phyloP scores from a whole-genome alignment of 2,888 invertebrate species.

The Agrotis segetum region DNA sequence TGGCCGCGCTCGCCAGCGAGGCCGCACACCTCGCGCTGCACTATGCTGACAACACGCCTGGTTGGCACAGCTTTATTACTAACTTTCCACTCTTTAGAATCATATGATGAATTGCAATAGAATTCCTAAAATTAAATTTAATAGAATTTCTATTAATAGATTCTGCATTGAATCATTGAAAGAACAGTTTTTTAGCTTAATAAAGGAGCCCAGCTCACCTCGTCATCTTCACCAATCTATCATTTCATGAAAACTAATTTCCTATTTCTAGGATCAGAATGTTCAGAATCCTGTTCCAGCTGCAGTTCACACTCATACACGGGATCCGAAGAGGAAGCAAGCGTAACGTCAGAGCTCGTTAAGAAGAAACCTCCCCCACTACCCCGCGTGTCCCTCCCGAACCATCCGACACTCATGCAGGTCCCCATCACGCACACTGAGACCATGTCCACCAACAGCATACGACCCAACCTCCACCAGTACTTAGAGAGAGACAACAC shows the following conservation, averaged over 20 bases:
- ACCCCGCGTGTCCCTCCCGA: slow-evolving; percentile 71
- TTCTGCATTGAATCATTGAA: too few species aligned
- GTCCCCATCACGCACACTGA: slow-evolving; percentile 78
- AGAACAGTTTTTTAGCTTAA: too few species aligned
- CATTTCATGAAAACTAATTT: too few species aligned
- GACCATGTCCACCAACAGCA: slow-evolving; percentile 79
- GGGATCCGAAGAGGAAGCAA: slow-evolving; percentile 77
- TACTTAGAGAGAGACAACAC: slow-evolving; percentile 85
- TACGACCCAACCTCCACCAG: slow-evolving; percentile 85
- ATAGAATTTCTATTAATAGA: too few species aligned
- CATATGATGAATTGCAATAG: too few species aligned
- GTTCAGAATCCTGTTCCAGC: slow-evolving; percentile 93
- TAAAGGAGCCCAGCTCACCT: too few species aligned
- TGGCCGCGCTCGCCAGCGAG: slow-evolving; percentile 92
- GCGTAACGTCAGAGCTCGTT: slow-evolving; percentile 68
- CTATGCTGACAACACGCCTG: slow-evolving; percentile 43
- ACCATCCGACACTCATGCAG: slow-evolving; percentile 75
- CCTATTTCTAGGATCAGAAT: slow-evolving; percentile 91
- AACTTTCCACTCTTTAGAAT: background rate
- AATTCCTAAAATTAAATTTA: too few species aligned
- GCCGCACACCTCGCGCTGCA: slow-evolving; percentile 92
- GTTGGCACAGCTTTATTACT: slow-evolving; percentile 41
- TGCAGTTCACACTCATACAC: slow-evolving; percentile 86
- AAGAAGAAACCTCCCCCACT: slow-evolving; percentile 80
- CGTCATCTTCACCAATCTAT: too few species aligned